Evolutionary conservation across 2,797 vertebrate species (phyloP), one percentile per base, ranked within the genome.

Genomic region (Acrossocheilus wenchowensis): DNA sequence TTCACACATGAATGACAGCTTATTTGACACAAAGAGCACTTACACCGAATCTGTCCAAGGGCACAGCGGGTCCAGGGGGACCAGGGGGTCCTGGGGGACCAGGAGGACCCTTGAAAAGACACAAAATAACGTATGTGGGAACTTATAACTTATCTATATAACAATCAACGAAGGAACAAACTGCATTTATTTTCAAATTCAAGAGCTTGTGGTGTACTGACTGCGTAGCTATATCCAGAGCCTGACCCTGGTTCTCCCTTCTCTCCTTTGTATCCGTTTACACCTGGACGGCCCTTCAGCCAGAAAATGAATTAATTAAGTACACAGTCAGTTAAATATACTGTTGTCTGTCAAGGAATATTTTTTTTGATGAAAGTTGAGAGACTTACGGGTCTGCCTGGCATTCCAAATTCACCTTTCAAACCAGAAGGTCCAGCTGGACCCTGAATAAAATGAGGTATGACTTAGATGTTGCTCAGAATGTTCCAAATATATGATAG

Each of bases 371-470:
- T 36, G 11, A 68, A 81, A 48, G 17, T 52, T 50, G 26, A 50
- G 6, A 82, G 68, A 95, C 97, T 97, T 92, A 99, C 98, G 0
- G 98, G 96, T 93, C 98, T 95, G 89, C 98, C 98, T 0, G 98
- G 98, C 93, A 99, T 97, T 92, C 98, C 98, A 0, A 99, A 97
- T 94, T 99, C 98, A 78, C 98, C 98, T 88, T 99, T 99, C 64
- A 94, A 85, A 72, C 98, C 98, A 12, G 94, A 52, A 90, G 93
- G 92, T 10, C 96, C 96, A 12, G 92, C 91, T 6, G 82, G 91
- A 9, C 96, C 95, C 96, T 96, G 57, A 17, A 91, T 34, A 73
- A 85, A 77, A 89, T 52, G 9, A 85, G 10, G 78, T 30, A 19
- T 9, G 19, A 81, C 21, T 50, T 52, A 69, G 45, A 74, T 74